These are phyloP conservation scores for Caenorhabditis wallacei DNA, from an alignment of 2,888 invertebrate species.

Conservation along the genomic window DNA sequence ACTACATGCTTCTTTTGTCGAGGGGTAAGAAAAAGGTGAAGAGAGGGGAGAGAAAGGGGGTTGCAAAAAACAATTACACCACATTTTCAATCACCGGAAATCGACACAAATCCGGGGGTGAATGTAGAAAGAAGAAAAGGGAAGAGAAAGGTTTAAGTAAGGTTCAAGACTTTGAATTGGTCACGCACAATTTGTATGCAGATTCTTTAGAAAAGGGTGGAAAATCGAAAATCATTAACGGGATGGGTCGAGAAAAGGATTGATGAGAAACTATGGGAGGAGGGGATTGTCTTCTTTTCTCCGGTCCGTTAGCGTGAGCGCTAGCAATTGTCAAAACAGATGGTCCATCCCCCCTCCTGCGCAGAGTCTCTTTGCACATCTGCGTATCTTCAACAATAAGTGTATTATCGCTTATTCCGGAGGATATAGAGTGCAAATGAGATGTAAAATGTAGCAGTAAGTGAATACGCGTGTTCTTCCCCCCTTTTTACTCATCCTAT, in stretches of 20 bases:
- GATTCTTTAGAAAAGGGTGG: constrained; percentile 24
- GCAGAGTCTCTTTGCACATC: constrained; percentile 57
- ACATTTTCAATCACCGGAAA: constrained; percentile 62
- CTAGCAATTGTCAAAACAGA: constrained; percentile 58
- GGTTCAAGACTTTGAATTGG: constrained; percentile 56
- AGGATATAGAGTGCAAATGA: constrained; percentile 64
- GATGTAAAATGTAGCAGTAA: constrained; percentile 63
- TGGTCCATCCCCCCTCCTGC: constrained; percentile 45
- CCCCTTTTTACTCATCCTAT: constrained; percentile 12
- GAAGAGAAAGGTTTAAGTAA: constrained; percentile 2
- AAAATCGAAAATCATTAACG: constrained; percentile 44
- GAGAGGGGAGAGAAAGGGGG: constrained; percentile 8
- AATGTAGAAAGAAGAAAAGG: constrained; percentile 13
- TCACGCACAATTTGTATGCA: constrained; percentile 60
- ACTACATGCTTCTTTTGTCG: constrained; percentile 20
- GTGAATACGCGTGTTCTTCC: constrained; percentile 44
- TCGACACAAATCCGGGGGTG: constrained; percentile 50
- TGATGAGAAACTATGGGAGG: constrained; percentile 40
- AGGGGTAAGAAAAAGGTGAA: background rate
- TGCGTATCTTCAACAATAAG: constrained; percentile 60
- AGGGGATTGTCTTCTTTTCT: constrained; percentile 11
- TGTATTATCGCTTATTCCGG: constrained; percentile 60
- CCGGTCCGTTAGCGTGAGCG: constrained; percentile 12
- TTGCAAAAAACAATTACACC: constrained; percentile 59
- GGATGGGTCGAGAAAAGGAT: constrained; percentile 17